Evolutionary conservation across 2,113 vertebrate genomes (phyloP), one percentile per base, ranked within the genome.

Genomic region (Corydoras sp.): DNA sequence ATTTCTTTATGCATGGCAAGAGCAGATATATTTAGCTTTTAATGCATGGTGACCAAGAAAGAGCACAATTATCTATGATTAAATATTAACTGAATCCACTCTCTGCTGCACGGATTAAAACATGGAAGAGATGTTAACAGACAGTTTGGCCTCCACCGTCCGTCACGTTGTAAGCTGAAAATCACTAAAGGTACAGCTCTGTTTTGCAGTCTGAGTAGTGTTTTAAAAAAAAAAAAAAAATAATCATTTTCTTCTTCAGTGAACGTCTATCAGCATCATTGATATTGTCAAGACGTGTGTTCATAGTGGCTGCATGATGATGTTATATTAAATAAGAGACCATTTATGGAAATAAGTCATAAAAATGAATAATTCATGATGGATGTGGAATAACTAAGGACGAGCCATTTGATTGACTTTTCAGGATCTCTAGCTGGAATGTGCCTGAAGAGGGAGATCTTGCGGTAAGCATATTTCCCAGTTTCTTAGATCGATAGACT

Each of bases 371-470:
- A 54, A 62, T 59, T 48, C 59, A 29, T 68, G 72, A 62, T 50
- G 62, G 58, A 15, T 68, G 13, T 74, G 13, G 48, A 68, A 68
- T 66, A 61, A 61, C 29, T 60, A 29, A 30, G 48, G 32, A 35
- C 31, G 56, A 48, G 9, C 62, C 63, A 74, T 61, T 65, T 7
- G 29, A 48, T 53, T 76, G 69, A 54, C 58, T 30, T 65, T 85
- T 76, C 87, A 99, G 97, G 93, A 0, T 99, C 97, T 0, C 79
- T 99, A 85, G 96, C 95, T 15, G 97, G 93, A 74, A 98, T 98
- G 95, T 90, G 88, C 58, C 93, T 99, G 10, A 87, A 91, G 74
- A 90, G 77, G 95, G 94, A 56, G 97, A 99, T 83, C 84, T 97
- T 77, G 92, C 94, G 14, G 97, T 99, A 85, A 95, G 94, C 86